phyloP scores from a whole-genome alignment of 2,113 vertebrate genomes.

The Eulemur macaco region DNA sequence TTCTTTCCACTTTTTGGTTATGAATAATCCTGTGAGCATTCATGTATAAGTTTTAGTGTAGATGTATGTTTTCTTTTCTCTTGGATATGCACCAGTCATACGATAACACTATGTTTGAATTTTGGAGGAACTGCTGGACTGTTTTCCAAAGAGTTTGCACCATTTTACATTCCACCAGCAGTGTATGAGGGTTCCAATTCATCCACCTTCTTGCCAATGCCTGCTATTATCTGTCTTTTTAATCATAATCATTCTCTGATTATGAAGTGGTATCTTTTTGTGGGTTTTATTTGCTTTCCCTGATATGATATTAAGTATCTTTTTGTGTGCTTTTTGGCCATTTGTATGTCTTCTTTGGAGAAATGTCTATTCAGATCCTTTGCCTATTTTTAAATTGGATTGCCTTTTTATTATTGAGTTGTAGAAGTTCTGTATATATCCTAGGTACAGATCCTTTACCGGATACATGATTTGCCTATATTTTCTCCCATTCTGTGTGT shows the following conservation, averaged over 20 bases:
- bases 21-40: neutral
- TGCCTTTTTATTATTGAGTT: neutral
- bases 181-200: neutral
- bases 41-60: neutral
- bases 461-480: neutral
- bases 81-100: accelerated
- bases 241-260: neutral
- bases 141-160: neutral
- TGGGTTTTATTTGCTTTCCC: neutral
- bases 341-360: neutral
- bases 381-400: neutral
- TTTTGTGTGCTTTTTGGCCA: neutral
- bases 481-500: neutral
- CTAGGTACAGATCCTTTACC: neutral
- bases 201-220: accelerated
- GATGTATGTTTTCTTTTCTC: neutral
- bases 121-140: neutral
- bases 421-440: neutral
- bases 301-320: neutral
- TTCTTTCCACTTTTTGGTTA: neutral
- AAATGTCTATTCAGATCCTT: neutral
- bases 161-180: neutral
- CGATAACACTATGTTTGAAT: accelerated
- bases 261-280: neutral
- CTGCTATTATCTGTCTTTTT: neutral